phyloP scores from a whole-genome alignment of 2,113 vertebrate genomes.

The Hippocampus barbouri region DNA sequence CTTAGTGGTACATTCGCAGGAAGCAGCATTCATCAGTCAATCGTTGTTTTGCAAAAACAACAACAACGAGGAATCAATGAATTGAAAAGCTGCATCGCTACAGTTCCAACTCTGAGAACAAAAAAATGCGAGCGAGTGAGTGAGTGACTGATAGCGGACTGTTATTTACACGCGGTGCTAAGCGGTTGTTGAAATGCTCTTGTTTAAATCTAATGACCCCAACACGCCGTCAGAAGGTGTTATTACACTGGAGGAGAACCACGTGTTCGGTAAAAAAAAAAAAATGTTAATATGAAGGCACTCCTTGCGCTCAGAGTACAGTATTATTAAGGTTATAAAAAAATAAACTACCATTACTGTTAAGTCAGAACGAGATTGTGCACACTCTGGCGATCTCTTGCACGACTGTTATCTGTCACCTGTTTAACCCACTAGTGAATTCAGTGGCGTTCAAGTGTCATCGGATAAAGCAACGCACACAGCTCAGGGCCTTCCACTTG shows the following conservation, averaged over 20 bases:
- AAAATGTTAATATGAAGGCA: too few species aligned
- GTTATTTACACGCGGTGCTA: conserved; percentile 36
- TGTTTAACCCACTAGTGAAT: background rate
- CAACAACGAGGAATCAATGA: background rate
- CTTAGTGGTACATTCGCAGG: background rate
- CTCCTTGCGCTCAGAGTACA: too few species aligned
- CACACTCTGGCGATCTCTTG: background rate
- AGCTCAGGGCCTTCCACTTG: background rate
- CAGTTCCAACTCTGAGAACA: background rate
- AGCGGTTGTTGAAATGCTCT: conserved; percentile 38
- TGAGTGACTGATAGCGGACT: conserved; percentile 22
- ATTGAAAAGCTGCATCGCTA: background rate
- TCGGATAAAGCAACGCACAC: background rate
- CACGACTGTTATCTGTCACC: conserved; percentile 9
- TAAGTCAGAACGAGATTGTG: background rate
- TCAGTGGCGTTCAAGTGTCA: background rate
- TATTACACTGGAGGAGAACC: background rate
- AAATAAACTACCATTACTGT: background rate
- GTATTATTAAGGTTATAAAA: background rate
- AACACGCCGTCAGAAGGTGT: background rate
- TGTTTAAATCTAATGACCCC: background rate
- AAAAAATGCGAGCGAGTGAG: background rate
- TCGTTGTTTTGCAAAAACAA: background rate
- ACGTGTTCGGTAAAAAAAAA: background rate
- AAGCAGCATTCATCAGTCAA: background rate